A percentile compares a stretch with the other conserved stretches of the same genome.
phyloP scores from a whole-genome alignment of 2,888 invertebrate genomes.

The Julus scandinavius region DNA sequence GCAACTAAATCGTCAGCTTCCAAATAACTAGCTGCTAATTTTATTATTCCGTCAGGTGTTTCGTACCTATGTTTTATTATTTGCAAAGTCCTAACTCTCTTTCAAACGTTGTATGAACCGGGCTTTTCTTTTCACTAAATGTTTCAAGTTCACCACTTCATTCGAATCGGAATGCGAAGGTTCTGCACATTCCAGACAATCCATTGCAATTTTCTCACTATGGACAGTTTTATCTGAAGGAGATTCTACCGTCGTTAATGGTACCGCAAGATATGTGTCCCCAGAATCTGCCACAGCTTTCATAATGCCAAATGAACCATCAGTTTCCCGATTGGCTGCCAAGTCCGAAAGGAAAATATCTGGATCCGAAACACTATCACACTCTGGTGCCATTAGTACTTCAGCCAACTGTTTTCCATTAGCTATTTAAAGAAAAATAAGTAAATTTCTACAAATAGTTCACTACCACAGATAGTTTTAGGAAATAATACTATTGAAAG shows the following conservation, averaged over 20 bases:
- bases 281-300: not conserved
- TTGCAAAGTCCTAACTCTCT: not conserved
- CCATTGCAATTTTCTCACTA: not conserved
- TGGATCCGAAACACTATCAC: not conserved
- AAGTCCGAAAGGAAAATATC: not conserved
- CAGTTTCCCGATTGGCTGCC: not conserved
- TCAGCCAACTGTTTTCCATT: not conserved
- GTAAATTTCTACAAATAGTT: not conserved
- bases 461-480: not conserved
- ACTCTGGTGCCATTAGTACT: not conserved
- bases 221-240: not conserved
- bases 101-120: not conserved
- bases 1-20: not conserved
- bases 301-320: not conserved
- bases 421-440: not conserved
- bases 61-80: not conserved
- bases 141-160: not conserved
- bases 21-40: not conserved
- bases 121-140: not conserved
- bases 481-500: not conserved
- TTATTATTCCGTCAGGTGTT: not conserved
- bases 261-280: not conserved
- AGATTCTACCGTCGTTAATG: not conserved
- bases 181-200: not conserved
- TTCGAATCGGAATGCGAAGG: not conserved